Conservation (phyloP, 2,888 invertebrate species). For the Neelides folsomi region DNA sequence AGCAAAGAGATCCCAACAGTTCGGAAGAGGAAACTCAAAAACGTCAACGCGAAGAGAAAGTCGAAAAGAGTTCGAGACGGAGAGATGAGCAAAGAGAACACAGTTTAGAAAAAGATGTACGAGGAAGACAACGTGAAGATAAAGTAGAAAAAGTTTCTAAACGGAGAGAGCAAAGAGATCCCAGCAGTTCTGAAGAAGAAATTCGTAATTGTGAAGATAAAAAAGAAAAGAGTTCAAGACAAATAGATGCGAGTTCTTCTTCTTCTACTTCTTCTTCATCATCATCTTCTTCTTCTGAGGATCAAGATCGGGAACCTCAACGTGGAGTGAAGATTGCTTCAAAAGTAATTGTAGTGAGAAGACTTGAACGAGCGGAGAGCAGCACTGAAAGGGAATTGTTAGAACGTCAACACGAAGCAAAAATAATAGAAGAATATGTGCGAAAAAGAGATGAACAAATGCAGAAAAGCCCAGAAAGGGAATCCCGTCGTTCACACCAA, state of each 20-base stretch:
- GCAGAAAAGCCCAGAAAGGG: neutral
- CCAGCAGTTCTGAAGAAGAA: neutral
- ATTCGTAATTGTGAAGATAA: neutral
- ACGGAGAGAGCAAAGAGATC: neutral
- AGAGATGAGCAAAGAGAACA: neutral
- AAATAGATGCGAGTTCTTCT: neutral
- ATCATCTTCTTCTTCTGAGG: slow-evolving; percentile 8
- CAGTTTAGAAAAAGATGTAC: no score
- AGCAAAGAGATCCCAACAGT: neutral
- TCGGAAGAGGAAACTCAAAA: no score
- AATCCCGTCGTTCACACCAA: neutral
- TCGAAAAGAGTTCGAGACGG: neutral
- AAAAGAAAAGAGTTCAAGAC: neutral
- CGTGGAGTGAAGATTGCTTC: slow-evolving; percentile 6
- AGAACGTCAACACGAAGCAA: neutral
- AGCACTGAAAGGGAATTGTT: no score
- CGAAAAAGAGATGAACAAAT: neutral
- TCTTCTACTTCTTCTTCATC: slow-evolving; percentile 12
- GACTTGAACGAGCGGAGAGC: neutral
- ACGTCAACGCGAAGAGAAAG: no score
- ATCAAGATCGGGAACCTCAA: slow-evolving; percentile 7
- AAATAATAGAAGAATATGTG: slow-evolving; percentile 1
- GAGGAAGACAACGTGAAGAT: no score
- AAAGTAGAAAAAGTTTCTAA: no score
- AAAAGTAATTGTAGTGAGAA: slow-evolving; percentile 2